Base-by-base conservation (phyloP, 2,113 vertebrate species). In the Myodes glareolus region DNA sequence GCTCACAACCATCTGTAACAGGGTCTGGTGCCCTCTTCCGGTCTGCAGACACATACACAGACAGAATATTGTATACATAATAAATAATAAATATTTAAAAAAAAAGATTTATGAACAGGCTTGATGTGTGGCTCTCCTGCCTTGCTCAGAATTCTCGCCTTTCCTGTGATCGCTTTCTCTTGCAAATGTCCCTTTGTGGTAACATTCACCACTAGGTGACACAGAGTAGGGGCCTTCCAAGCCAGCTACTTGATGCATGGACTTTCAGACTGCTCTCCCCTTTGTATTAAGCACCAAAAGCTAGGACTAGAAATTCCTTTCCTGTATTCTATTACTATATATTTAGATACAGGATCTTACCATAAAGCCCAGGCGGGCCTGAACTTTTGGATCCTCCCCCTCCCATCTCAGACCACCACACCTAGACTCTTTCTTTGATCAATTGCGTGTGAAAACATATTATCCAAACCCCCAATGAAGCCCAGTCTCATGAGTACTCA, bases 31-130 rank as follows among this genome's bases (percentile, higher is more conserved):
- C n/a, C n/a, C n/a, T n/a, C n/a, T n/a, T n/a, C n/a, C n/a, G n/a
- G n/a, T n/a, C n/a, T n/a, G n/a, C n/a, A n/a, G n/a, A n/a, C n/a
- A n/a, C n/a, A n/a, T n/a, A n/a, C n/a, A n/a, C n/a, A n/a, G n/a
- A n/a, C n/a, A n/a, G n/a, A n/a, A n/a, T n/a, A n/a, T n/a, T n/a
- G n/a, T n/a, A n/a, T n/a, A n/a, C n/a, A n/a, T n/a, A n/a, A n/a
- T n/a, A n/a, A n/a, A n/a, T n/a, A n/a, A n/a, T n/a, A n/a, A n/a
- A n/a, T n/a, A n/a, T n/a, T n/a, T n/a, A 55, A 14, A 70, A 84
- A 21, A 16, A 4, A 0, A 1, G 23, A 29, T 50, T 67, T 3
- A 23, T 45, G 36, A 7, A 6, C 3, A 17, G 12, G 19, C 4
- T 50, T 58, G n/a, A 47, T 65, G 31, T 47, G 55, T 58, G 23